Evolutionary conservation across 2,888 invertebrate genomes (phyloP), one percentile per base, ranked within the genome.

Genomic region (Ormyrus nitidulus): DNA sequence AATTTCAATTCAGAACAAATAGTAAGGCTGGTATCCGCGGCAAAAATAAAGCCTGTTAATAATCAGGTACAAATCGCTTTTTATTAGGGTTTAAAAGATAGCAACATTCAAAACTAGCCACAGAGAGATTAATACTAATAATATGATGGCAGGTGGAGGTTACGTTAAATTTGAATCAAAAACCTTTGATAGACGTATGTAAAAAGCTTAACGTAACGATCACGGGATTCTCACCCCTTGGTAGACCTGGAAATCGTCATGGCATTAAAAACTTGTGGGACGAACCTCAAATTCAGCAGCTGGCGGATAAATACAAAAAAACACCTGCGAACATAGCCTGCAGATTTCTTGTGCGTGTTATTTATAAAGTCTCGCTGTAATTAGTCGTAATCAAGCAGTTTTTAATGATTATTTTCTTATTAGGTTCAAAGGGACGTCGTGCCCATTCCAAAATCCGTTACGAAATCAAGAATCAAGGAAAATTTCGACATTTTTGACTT

Each of bases 171-270:
- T 89, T 96, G 51, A 94, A 93, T 83, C 96, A 97, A 88, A 91
- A 91, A 46, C 93, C 93, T 59, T 90, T 97, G 9, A 93, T 94
- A 69, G 93, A 93, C 3, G 95, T 93, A 89, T 95, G 96, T 88
- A 92, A 93, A 75, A 91, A 93, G 0, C 93, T 93, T 10, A 93
- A 92, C 71, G 94, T 97, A 74, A 91, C 91, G 2, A 88, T 97
- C 2, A 96, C 95, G 0, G 97, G 95, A 0, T 98, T 96, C 91
- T 95, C 95, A 83, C 96, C 96, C 0, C 91, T 97, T 44, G 96
- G 95, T 8, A 94, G 95, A 0, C 95, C 96, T 5, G 96, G 95
- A 93, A 95, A 71, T 13, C 49, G 53, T 13, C 54, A 48, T 6
- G 48, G 72, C 6, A 72, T 81, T 3, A 66, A 71, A 13, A 75